A percentile compares a stretch with the other conserved stretches of the same genome.
Conservation (phyloP, 2,113 vertebrate species). For the Crypturellus undulatus region DNA sequence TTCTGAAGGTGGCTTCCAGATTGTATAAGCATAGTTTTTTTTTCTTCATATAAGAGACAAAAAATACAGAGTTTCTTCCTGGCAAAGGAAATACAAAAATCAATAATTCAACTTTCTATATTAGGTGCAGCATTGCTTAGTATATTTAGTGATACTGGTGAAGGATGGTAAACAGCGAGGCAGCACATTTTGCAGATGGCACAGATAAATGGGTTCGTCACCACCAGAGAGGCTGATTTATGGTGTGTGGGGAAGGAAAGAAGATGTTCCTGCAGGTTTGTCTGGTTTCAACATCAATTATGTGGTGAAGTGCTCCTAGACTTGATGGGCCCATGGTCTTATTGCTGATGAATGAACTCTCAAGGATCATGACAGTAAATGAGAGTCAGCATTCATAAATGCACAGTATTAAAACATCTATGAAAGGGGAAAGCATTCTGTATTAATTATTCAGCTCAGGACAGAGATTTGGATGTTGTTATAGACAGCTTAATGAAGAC, state of each 20-base stretch:
- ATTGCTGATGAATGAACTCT: not conserved
- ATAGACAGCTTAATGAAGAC: constrained; percentile 38
- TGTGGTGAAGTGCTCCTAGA: not conserved
- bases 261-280: not conserved
- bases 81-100: not conserved
- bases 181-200: not conserved
- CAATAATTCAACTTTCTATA: not conserved
- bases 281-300: not conserved
- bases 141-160: not conserved
- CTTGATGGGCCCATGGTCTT: accelerated
- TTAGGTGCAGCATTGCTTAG: not conserved
- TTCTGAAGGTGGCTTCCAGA: not conserved
- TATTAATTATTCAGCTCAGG: constrained; percentile 47
- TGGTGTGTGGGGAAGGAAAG: not conserved
- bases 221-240: not conserved
- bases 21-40: not conserved
- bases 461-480: not conserved
- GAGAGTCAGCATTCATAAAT: not conserved
- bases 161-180: not conserved
- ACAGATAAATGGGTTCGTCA: not conserved
- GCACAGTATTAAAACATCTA: not conserved
- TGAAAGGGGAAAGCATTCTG: not conserved
- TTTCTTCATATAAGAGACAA: not conserved
- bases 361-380: not conserved
- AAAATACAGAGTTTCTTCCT: not conserved